Evolutionary conservation across 2,797 vertebrate genomes (phyloP).

Genomic region (Balearica regulorum): DNA sequence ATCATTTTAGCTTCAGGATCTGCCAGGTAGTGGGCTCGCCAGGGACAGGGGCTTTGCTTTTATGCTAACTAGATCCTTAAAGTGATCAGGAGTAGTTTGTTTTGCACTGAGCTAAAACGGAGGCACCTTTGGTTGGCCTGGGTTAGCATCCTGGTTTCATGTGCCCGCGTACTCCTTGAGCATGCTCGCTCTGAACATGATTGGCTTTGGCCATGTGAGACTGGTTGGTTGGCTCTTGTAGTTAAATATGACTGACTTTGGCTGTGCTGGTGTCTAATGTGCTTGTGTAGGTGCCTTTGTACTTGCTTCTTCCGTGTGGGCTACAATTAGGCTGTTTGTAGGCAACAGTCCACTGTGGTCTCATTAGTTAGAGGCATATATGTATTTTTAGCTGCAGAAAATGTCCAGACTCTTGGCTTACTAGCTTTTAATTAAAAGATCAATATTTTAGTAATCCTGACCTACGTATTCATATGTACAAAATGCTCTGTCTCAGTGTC

Average conservation of each 20-base stretch:
- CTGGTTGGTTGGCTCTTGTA: background rate
- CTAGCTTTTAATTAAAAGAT: background rate
- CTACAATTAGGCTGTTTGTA: background rate
- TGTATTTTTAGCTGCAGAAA: background rate
- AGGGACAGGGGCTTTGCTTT: constrained; percentile 35
- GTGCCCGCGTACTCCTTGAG: background rate
- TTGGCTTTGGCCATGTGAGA: background rate
- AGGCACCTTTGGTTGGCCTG: background rate
- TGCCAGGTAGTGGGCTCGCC: constrained; percentile 51
- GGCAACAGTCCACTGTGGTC: background rate
- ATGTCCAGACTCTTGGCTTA: background rate
- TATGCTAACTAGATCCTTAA: constrained; percentile 23
- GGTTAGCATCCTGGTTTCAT: background rate
- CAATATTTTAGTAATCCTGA: background rate
- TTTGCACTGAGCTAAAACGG: constrained; percentile 16
- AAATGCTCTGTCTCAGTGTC: background rate
- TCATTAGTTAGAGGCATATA: background rate
- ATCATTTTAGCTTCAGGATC: constrained; percentile 59
- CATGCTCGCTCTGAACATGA: background rate
- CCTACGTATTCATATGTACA: background rate
- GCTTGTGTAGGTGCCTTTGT: background rate
- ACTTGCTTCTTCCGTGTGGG: background rate
- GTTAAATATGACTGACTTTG: background rate
- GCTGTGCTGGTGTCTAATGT: background rate
- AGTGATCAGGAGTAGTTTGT: constrained; percentile 3